Evolutionary conservation across 2,113 vertebrate genomes (phyloP).

Genomic region (Ameiurus melas): DNA sequence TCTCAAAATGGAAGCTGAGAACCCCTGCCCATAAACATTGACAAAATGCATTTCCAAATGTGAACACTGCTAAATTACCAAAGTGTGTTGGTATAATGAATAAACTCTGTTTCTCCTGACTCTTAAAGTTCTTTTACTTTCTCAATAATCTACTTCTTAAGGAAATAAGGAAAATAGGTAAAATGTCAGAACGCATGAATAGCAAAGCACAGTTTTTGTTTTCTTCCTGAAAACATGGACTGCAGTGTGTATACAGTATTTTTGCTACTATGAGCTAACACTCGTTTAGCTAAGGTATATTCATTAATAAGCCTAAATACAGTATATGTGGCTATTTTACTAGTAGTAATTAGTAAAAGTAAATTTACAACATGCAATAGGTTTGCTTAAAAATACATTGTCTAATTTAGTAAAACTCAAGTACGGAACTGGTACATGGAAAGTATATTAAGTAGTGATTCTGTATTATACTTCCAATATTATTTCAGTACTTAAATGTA

Average conservation of each 20-base stretch:
- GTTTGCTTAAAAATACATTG: neutral
- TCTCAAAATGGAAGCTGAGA: slow-evolving; percentile 6
- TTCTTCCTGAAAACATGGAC: neutral
- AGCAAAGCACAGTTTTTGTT: neutral
- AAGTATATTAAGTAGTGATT: neutral
- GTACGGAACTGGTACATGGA: neutral
- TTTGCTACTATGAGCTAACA: neutral
- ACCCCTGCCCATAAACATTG: slow-evolving; percentile 58
- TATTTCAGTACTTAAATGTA: neutral
- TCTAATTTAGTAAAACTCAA: neutral
- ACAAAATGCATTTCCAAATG: slow-evolving; percentile 76
- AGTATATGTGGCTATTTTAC: neutral
- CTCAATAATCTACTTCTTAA: neutral
- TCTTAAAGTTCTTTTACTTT: slow-evolving; percentile 29
- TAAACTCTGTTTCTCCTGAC: slow-evolving; percentile 78
- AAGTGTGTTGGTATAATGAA: slow-evolving; percentile 82
- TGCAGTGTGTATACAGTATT: neutral
- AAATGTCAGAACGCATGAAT: neutral
- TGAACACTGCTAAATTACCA: slow-evolving; percentile 80
- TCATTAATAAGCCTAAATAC: neutral
- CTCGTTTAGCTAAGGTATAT: neutral
- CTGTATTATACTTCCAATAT: neutral
- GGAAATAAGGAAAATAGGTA: neutral
- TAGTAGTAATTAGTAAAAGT: neutral
- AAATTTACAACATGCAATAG: neutral